phyloP scores from a whole-genome alignment of 2,888 invertebrate genomes.

The Aquatica leii region DNA sequence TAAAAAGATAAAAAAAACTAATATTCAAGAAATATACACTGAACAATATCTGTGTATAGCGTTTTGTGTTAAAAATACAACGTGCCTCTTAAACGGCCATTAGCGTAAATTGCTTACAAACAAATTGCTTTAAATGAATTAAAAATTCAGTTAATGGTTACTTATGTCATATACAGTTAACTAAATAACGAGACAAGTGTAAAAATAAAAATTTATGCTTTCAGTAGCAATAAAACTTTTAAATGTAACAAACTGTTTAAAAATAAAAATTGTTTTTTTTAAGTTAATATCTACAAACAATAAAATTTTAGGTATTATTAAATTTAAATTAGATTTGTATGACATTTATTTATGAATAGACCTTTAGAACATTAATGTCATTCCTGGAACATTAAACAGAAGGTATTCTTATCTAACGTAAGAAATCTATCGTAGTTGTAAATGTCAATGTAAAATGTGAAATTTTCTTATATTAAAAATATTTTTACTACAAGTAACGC shows the following conservation, averaged over 20 bases:
- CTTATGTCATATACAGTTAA: conserved; percentile 11
- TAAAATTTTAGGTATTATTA: too few species aligned
- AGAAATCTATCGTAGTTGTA: conserved; percentile 46
- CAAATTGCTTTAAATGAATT: conserved; percentile 2
- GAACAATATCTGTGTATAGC: too few species aligned
- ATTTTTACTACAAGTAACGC: too few species aligned
- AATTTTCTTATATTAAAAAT: too few species aligned
- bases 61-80: too few species aligned
- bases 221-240: too few species aligned
- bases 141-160: neutral
- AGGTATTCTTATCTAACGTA: conserved; percentile 43
- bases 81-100: neutral
- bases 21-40: too few species aligned
- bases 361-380: conserved; percentile 56
- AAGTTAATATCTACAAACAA: too few species aligned
- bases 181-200: neutral
- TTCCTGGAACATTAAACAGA: conserved; percentile 55
- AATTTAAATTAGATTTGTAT: conserved; percentile 30
- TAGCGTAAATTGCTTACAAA: neutral
- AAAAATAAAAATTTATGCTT: too few species aligned
- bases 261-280: too few species aligned
- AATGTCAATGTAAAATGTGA: conserved; percentile 40
- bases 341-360: conserved; percentile 52
- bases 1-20: too few species aligned
- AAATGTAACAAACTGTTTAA: too few species aligned